phyloP scores from a whole-genome alignment of 2,797 vertebrate genomes.

The Alfaro cultratus region DNA sequence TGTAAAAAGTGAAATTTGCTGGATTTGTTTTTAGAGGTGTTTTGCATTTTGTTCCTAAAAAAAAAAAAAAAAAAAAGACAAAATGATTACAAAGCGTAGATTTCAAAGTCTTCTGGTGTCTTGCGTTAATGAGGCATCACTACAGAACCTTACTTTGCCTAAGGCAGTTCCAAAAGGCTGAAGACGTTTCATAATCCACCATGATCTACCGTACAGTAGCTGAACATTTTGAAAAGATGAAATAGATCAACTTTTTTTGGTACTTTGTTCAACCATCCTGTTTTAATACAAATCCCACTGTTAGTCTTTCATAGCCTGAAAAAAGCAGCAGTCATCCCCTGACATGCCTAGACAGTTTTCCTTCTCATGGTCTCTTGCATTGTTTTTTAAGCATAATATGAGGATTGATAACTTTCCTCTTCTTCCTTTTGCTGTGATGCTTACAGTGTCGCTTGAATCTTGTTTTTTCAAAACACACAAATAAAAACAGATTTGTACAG shows the following conservation, averaged over 20 bases:
- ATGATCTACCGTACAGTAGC: not conserved
- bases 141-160: too few species aligned
- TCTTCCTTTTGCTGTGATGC: constrained; percentile 29
- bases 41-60: too few species aligned
- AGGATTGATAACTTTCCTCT: constrained; percentile 5
- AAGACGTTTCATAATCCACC: not conserved
- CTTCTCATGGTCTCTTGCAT: not conserved
- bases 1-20: not conserved
- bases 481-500: constrained; percentile 8
- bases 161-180: too few species aligned
- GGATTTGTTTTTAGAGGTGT: too few species aligned
- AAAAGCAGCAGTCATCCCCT: not conserved
- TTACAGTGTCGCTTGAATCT: constrained; percentile 21
- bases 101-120: not conserved
- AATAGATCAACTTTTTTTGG: not conserved
- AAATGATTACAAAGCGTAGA: not conserved
- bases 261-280: not conserved
- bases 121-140: not conserved
- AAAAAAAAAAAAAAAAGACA: not conserved
- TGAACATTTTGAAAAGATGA: not conserved
- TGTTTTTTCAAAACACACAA: constrained; percentile 19
- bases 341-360: not conserved
- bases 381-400: not conserved
- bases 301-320: not conserved
- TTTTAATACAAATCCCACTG: not conserved